A percentile compares a stretch with the other conserved stretches of the same genome.
Conservation (phyloP, 1,140 invertebrate species). For the Semibalanus balanoides region DNA sequence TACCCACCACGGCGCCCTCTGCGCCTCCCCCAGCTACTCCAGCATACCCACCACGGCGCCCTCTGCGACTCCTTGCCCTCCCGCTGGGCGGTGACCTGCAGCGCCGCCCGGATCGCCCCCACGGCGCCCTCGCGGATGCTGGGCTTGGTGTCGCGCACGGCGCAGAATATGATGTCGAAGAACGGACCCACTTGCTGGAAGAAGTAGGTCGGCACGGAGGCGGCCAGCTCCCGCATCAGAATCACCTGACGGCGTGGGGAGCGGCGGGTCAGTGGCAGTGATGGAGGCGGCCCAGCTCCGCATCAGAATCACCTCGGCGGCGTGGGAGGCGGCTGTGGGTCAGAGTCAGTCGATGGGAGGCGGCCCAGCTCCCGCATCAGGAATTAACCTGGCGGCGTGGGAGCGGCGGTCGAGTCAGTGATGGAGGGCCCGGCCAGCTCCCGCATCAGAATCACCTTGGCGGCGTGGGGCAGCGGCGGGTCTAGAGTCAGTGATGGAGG, state of each 20-base stretch:
- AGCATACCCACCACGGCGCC: slow-evolving; percentile 58
- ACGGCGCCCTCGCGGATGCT: slow-evolving; percentile 81
- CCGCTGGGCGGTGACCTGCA: slow-evolving; percentile 85
- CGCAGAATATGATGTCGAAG: slow-evolving; percentile 89
- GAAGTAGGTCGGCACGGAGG: slow-evolving; percentile 93
- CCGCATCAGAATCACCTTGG: too few relatives aligned
- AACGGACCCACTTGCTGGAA: slow-evolving; percentile 94
- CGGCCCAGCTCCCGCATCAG: too few relatives aligned
- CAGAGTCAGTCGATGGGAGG: too few relatives aligned
- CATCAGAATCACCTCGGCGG: too few relatives aligned
- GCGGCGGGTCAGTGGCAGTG: background rate
- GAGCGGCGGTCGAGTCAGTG: too few relatives aligned
- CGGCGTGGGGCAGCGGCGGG: too few relatives aligned
- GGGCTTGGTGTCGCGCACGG: slow-evolving; percentile 82
- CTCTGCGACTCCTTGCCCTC: slow-evolving; percentile 74
- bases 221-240: slow-evolving; percentile 80
- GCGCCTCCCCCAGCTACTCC: slow-evolving; percentile 48
- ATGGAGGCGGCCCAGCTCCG: too few relatives aligned
- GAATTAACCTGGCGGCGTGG: too few relatives aligned
- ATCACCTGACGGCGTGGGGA: slow-evolving; percentile 46
- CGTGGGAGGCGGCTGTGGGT: too few relatives aligned
- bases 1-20: too few relatives aligned
- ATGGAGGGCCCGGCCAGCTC: too few relatives aligned
- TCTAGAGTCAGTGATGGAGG: too few relatives aligned
- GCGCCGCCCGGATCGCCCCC: slow-evolving; percentile 76